These are phyloP conservation scores for Eunapius fragilis DNA, from an alignment of 37 sponge, comb jelly and placozoan genomes.

Conservation along the genomic window DNA sequence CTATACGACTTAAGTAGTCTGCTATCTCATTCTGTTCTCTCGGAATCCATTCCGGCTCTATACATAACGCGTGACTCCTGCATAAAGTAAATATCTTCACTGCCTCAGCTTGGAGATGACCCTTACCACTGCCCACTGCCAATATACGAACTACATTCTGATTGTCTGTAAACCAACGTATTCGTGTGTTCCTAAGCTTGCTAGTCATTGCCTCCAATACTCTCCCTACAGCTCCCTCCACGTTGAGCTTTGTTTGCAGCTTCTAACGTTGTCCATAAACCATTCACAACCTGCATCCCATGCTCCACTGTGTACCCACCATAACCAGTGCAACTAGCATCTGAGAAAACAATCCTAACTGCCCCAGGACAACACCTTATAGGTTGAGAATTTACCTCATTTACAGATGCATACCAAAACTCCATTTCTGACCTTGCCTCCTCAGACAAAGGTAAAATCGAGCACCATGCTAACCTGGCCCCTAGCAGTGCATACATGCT, in stretches of 20 bases:
- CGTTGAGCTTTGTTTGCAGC: slow-evolving; percentile 18
- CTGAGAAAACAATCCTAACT: slow-evolving; percentile 41
- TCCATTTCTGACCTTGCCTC: slow-evolving; percentile 10
- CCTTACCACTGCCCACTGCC: slow-evolving; percentile 10
- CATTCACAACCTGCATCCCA: slow-evolving; percentile 5
- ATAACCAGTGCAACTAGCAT: slow-evolving; percentile 55
- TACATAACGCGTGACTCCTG: not conserved
- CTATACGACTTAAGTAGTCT: slow-evolving; percentile 30
- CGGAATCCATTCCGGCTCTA: slow-evolving; percentile 46
- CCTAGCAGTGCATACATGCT: slow-evolving; percentile 16
- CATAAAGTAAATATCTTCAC: slow-evolving; percentile 11
- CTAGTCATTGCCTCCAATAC: slow-evolving; percentile 14
- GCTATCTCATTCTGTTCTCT: slow-evolving; percentile 25
- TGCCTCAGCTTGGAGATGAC: slow-evolving; percentile 21
- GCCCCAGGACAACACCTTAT: slow-evolving; percentile 24
- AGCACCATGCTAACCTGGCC: slow-evolving; percentile 12
- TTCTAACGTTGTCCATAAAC: slow-evolving; percentile 17
- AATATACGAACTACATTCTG: slow-evolving; percentile 45
- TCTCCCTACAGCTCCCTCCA: slow-evolving; percentile 31
- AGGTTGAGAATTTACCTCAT: slow-evolving; percentile 11
- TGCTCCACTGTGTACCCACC: slow-evolving; percentile 33
- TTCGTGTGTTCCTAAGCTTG: not conserved
- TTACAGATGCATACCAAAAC: slow-evolving; percentile 22
- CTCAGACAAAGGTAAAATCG: not conserved
- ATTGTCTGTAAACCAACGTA: slow-evolving; percentile 40